phyloP scores from a whole-genome alignment of 2,797 vertebrate genomes.

The Bucorvus abyssinicus region DNA sequence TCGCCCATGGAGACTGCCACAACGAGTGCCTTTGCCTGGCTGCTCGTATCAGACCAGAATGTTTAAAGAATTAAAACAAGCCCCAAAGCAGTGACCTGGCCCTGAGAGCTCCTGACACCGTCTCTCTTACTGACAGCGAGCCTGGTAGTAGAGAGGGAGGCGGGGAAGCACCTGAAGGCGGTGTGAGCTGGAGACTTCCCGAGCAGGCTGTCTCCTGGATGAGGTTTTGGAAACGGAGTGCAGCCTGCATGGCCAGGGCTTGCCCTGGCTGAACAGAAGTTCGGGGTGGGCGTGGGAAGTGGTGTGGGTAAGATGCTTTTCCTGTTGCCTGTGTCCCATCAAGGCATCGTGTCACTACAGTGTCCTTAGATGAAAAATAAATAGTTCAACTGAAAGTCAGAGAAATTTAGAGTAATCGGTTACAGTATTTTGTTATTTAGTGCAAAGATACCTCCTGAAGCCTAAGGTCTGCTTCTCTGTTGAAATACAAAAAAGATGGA shows the following conservation, averaged over 20 bases:
- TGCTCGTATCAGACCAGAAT: background rate
- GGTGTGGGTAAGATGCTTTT: background rate
- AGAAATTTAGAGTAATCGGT: background rate
- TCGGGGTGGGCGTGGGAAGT: background rate
- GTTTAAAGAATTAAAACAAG: background rate
- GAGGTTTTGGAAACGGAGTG: background rate
- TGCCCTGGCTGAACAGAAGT: background rate
- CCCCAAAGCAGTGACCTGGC: background rate
- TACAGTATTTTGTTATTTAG: background rate
- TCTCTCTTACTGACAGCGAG: background rate
- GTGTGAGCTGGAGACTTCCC: background rate
- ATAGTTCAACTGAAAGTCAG: background rate
- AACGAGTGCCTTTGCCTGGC: background rate
- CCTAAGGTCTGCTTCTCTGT: background rate
- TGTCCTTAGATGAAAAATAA: background rate
- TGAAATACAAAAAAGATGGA: background rate
- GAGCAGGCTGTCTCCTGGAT: background rate
- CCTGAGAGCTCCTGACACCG: background rate
- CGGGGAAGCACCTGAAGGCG: no score
- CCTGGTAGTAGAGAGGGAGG: background rate
- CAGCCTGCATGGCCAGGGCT: background rate
- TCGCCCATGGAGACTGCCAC: accelerated
- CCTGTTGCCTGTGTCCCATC: background rate
- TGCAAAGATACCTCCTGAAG: background rate
- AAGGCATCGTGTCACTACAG: background rate